Evolutionary conservation across 2,113 vertebrate species (phyloP).

Genomic region (Glaucomys volans): DNA sequence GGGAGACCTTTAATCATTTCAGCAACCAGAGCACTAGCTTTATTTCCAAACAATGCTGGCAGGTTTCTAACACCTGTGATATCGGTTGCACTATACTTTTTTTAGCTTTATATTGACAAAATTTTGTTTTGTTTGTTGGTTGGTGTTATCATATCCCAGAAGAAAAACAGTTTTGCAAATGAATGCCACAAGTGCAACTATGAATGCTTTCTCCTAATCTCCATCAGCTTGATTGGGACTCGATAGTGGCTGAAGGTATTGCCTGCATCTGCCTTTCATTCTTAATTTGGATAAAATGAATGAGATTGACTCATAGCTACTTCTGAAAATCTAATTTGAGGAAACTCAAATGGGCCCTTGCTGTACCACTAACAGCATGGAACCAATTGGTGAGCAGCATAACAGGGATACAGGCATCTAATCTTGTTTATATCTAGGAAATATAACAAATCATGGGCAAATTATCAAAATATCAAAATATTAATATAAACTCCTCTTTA

Average conservation of each 20-base stretch:
- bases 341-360: not conserved
- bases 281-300: constrained; percentile 37
- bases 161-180: constrained; percentile 31
- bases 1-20: constrained; percentile 69
- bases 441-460: constrained; percentile 48
- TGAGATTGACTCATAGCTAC: not conserved
- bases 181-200: not conserved
- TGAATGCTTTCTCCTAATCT: not conserved
- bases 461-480: no score
- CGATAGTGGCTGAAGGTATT: not conserved
- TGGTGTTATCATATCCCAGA: constrained; percentile 8
- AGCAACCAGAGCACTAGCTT: constrained; percentile 36
- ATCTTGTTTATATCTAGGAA: constrained; percentile 44
- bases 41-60: constrained; percentile 34
- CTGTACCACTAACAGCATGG: not conserved
- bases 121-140: constrained; percentile 39
- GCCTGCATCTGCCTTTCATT: constrained; percentile 33
- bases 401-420: not conserved
- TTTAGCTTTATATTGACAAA: not conserved
- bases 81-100: not conserved
- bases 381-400: constrained; percentile 3
- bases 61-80: constrained; percentile 51
- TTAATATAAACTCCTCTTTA: not conserved
- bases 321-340: not conserved
- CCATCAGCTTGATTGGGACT: not conserved